Base-by-base conservation (phyloP, 2,113 vertebrate species). In the Bungarus multicinctus region DNA sequence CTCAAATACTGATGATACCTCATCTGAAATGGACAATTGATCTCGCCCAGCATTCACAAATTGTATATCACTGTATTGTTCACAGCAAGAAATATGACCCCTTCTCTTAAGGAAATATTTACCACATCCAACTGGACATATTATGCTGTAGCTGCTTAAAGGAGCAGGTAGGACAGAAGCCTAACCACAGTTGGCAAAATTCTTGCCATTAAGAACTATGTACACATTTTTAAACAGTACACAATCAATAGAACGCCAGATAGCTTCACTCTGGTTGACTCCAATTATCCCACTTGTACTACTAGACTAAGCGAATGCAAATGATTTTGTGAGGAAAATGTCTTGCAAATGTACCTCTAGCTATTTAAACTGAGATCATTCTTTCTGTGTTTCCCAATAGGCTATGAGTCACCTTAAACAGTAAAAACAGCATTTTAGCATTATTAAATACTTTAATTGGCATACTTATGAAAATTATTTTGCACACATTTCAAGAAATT, bases 361-460 rank as follows among this genome's bases (percentile, higher is more conserved):
- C 69, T 81, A 81, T 16, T 20, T 81, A 39, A 81, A 81, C 2
- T 39, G 16, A 39, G n/a, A 81, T 81, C n/a, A 39, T 81, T 81
- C 69, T 81, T 81, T 39, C 16, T 81, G 5, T 74, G n/a, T 81
- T 81, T 81, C 34, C 57, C 16, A 53, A 64, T 43, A 30, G 43
- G n/a, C 60, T 52, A 64, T 74, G 69, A 54, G 16, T 81, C n/a
- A 74, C 11, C 4, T 45, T 25, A 54, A 69, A 54, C 43, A 93
- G 45, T 11, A 54, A 20, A 90, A 90, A 4, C n/a, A 87, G 18
- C 57, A 53, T 90, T 90, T 87, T 53, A 27, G 64, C 54, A 8
- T 53, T 90, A 88, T 90, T 57, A 87, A 93, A 87, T 74, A 93
- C 69, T 16, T 34, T 55, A 90, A 88, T 34, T 90, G 58, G 74